Evolutionary conservation across 2,797 vertebrate genomes (phyloP), one percentile per base, ranked within the genome.

Genomic region (Peromyscus eremicus): DNA sequence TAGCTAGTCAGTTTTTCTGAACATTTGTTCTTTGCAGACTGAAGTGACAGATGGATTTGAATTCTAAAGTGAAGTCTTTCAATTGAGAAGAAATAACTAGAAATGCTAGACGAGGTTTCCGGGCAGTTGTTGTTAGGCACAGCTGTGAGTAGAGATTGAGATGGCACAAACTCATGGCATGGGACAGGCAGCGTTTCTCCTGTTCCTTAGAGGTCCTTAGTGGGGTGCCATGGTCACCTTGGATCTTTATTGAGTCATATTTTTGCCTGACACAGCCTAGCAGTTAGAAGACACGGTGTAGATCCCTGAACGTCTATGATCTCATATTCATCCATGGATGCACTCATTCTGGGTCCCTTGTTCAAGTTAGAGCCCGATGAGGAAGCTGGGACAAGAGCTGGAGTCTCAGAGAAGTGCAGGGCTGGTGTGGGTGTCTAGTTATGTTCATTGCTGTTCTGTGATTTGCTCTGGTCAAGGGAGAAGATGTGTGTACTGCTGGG

Each of bases 71-170:
- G 68, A 52, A 94, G 49, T 86, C 85, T 96, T 97, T 95, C 93
- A 84, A 93, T 93, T 93, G 94, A 94, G 90, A 95, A 97, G 96
- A 95, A 97, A 93, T 95, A 97, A 90, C 84, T 71, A 75, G 93
- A 96, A 93, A 81, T 77, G 95, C 96, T 95, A 97, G 97, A 97
- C 79, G 3, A 95, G 85, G 57, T 95, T 96, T 93, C 93, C 77
- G 94, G 80, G 94, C 81, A 90, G 71, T 93, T 96, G 71, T 93
- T 96, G 90, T 95, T 97, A 96, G 92, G 70, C 76, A 83, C 89
- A 93, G 93, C 93, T 97, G 87, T 96, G 91, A 86, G 81, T 75
- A 76, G 94, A 62, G 87, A 83, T 52, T 60, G 21, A 93, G 70
- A 88, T 68, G 76, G 70, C n/a, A 57, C 14, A 55, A 17, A 55